Evolutionary conservation across 2,888 invertebrate species (phyloP).

Genomic region (Phlogophora meticulosa): DNA sequence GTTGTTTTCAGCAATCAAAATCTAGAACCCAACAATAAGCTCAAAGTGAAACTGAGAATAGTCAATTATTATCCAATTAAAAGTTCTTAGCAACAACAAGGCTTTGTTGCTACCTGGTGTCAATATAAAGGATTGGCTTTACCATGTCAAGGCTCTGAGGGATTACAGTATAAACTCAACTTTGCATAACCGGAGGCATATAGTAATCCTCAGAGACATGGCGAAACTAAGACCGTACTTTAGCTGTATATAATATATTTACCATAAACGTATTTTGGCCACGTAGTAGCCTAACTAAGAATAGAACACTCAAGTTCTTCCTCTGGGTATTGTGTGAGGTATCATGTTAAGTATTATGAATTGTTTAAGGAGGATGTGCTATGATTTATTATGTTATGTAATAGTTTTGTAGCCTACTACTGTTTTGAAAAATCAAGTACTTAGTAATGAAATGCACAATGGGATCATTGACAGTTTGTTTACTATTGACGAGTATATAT

Average conservation of each 20-base stretch:
- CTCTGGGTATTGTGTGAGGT: slow-evolving; percentile 3
- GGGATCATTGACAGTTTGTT: too few relatives aligned
- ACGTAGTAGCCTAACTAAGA: slow-evolving; percentile 23
- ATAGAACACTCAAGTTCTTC: slow-evolving; percentile 21
- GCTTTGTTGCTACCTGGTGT: slow-evolving; percentile 24
- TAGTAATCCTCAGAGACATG: slow-evolving; percentile 41
- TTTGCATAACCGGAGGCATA: slow-evolving; percentile 53
- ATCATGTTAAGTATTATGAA: background rate
- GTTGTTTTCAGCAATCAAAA: too few relatives aligned
- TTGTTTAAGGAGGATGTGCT: slow-evolving; percentile 6
- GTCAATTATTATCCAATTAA: slow-evolving; percentile 27
- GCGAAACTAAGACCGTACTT: slow-evolving; percentile 53
- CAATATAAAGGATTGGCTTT: slow-evolving; percentile 43
- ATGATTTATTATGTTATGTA: background rate
- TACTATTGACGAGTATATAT: too few relatives aligned
- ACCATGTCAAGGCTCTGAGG: slow-evolving; percentile 34
- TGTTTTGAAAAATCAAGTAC: too few relatives aligned
- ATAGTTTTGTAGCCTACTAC: background rate
- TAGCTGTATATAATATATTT: slow-evolving; percentile 42
- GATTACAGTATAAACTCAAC: slow-evolving; percentile 46
- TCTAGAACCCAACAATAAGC: too few relatives aligned
- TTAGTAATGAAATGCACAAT: too few relatives aligned
- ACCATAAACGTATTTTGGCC: slow-evolving; percentile 37
- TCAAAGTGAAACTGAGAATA: background rate
- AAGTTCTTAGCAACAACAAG: slow-evolving; percentile 7